phyloP scores from a whole-genome alignment of 2,888 invertebrate genomes.

The Drosophila anomelani region DNA sequence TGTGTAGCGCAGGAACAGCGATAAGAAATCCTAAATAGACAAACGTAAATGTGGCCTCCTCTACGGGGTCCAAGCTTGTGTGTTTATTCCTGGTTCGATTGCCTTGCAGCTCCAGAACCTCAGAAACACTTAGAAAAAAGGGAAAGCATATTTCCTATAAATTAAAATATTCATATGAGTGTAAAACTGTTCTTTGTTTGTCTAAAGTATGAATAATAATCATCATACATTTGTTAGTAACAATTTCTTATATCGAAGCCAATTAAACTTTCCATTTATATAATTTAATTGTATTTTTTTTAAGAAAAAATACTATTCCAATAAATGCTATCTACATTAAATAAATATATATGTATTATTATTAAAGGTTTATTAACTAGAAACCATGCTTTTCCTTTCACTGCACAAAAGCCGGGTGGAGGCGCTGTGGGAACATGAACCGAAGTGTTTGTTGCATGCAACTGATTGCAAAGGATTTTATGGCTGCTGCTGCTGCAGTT shows the following conservation, averaged over 20 bases:
- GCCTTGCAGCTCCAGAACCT: constrained; percentile 2
- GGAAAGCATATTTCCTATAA: not conserved
- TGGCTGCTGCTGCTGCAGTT: constrained; percentile 53
- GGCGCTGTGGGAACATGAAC: constrained; percentile 44
- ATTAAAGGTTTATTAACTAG: not conserved
- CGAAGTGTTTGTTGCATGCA: constrained; percentile 70
- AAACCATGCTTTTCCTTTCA: not conserved
- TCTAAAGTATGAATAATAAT: not conserved
- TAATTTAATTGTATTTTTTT: too few species aligned
- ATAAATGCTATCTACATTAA: too few species aligned
- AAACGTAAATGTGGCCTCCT: constrained; percentile 38
- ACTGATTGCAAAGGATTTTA: constrained; percentile 78
- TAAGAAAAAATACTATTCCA: too few species aligned
- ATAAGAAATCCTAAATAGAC: constrained; percentile 47
- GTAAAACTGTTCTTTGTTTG: not conserved
- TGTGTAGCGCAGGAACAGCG: constrained; percentile 21
- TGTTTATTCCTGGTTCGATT: constrained; percentile 25
- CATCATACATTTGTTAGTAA: not conserved
- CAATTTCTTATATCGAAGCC: too few species aligned
- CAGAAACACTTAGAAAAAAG: not conserved
- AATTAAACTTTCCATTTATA: too few species aligned
- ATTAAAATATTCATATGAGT: too few species aligned
- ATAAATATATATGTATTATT: not conserved
- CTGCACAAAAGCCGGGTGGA: constrained; percentile 20
- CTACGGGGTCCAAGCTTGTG: constrained; percentile 20